A percentile compares a stretch with the other conserved stretches of the same genome.
Evolutionary conservation across 30 jellyfish, hydroid and myxozoan genomes (phyloP).

Genomic region (Turritopsis rubra): DNA sequence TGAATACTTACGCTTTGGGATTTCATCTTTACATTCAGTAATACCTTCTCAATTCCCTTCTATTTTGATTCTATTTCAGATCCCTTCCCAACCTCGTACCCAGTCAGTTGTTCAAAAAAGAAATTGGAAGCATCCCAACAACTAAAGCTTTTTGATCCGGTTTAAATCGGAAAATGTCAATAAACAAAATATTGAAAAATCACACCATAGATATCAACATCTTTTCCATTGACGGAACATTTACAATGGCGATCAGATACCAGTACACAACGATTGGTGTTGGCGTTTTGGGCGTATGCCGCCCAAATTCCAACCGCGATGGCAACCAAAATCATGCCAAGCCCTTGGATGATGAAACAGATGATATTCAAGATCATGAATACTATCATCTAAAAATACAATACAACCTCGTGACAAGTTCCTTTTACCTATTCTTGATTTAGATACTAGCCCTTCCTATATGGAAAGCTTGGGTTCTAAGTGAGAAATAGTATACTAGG

Average conservation of each 20-base stretch:
- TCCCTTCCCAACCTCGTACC: no score
- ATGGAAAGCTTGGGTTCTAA: no score
- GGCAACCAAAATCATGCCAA: conserved; percentile 55
- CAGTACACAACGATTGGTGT: not conserved
- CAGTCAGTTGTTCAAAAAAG: no score
- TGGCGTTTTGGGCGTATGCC: conserved; percentile 14
- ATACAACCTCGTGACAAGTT: not conserved
- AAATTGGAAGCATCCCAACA: not conserved
- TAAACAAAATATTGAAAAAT: not conserved
- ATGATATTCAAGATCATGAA: conserved; percentile 82
- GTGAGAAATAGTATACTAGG: no score
- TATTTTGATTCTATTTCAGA: no score
- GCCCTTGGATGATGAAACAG: conserved; percentile 61
- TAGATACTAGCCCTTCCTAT: no score
- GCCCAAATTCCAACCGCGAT: conserved; percentile 69
- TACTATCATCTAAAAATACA: conserved; percentile 64
- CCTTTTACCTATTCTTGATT: no score
- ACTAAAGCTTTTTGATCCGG: not conserved
- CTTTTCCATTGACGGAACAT: not conserved
- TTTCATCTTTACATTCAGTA: no score
- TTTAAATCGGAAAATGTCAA: not conserved
- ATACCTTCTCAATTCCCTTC: no score
- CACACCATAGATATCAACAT: not conserved
- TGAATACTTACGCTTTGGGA: no score
- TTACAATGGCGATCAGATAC: not conserved